These are phyloP conservation scores for Baryphthengus martii DNA, from an alignment of 2,113 vertebrate genomes.

Conservation along the genomic window DNA sequence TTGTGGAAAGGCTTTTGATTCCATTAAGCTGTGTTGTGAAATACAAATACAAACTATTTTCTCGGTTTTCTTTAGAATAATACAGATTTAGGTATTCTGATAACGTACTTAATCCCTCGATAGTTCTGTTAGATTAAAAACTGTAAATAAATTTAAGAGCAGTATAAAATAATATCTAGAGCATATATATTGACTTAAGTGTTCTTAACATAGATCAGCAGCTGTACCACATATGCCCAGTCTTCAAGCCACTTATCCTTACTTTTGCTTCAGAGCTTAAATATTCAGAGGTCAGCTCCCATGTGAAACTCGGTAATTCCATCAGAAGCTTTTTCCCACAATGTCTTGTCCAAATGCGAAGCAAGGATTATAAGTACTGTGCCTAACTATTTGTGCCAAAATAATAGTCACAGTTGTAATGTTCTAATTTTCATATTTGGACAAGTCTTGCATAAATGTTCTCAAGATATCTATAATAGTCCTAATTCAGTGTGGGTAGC, in stretches of 20 bases:
- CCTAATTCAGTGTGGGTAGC: neutral
- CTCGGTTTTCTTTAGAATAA: neutral
- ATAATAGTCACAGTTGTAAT: neutral
- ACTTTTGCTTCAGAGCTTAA: neutral
- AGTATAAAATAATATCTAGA: neutral
- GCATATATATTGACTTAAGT: neutral
- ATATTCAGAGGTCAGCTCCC: neutral
- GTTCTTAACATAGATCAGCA: neutral
- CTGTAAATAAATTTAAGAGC: neutral
- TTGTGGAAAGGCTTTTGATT: neutral
- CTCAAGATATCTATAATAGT: neutral
- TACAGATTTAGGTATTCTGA: neutral
- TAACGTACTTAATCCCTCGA: neutral
- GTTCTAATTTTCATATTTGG: neutral
- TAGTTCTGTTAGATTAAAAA: neutral
- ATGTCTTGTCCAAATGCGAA: conserved; percentile 1
- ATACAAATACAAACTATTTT: neutral
- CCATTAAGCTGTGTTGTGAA: neutral
- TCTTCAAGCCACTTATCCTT: neutral
- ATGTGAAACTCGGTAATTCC: neutral
- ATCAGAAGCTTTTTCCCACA: neutral
- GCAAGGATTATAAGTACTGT: neutral
- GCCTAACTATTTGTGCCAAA: neutral
- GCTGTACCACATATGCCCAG: neutral
- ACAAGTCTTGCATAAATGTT: neutral